Base-by-base conservation (phyloP, 2,113 vertebrate genomes). In the Brachyistius frenatus region DNA sequence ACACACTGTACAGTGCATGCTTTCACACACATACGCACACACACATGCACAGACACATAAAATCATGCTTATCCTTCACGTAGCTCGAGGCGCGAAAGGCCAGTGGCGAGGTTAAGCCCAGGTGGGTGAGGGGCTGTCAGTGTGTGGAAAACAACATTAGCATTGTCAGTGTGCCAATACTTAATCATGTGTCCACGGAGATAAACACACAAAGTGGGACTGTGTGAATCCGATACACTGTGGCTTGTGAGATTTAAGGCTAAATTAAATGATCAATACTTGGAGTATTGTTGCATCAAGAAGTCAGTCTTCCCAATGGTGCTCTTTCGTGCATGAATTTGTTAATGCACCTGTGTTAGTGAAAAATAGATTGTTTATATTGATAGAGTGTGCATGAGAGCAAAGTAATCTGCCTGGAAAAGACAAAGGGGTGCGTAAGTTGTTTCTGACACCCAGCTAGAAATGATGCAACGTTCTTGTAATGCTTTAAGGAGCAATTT, bases 61-160 rank as follows among this genome's bases (percentile, higher is more conserved):
- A 77, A 13, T 57, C 23, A 62, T 5, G 16, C 60, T 58, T 50
- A 62, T 63, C 57, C 73, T 33, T 73, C 72, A 37, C 80, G 78
- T 61, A 41, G 62, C 76, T 73, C 55, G 15, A 77, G 63, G 54
- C 50, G 33, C 9, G 35, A 47, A 11, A 36, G 44, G 4, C 30
- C 41, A 56, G 47, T 6, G 15, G 9, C 36, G 71, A 68, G 62
- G 56, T 76, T 62, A 56, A 39, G 15, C 68, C 55, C 76, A 67
- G 67, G 55, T 70, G 47, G 49, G 15, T 62, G 44, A 73, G 47
- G 32, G 49, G 8, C 50, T 80, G 53, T 57, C 55, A 32, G 57
- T 39, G 53, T 54, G 54, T 49, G 39, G 46, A 56, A 68, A 73
- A 56, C 52, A 76, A 49, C 63, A 15, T 73, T 23, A 58, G 55